Conservation (phyloP, 2,113 vertebrate genomes). For the Lepisosteus oculatus region DNA sequence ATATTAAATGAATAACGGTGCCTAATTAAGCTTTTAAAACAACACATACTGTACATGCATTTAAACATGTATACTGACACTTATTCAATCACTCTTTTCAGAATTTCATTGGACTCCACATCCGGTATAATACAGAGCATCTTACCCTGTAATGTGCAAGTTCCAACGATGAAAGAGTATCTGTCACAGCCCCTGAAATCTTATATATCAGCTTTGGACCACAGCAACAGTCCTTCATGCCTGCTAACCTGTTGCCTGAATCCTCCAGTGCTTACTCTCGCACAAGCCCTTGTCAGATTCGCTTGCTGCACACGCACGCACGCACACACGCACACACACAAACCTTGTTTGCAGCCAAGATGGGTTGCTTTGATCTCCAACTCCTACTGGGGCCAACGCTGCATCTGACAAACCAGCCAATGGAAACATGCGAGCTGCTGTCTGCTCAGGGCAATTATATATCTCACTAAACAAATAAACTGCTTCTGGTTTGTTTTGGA, state of each 20-base stretch:
- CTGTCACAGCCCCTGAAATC: neutral
- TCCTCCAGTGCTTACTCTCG: neutral
- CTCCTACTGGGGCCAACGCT: neutral
- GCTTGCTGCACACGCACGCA: neutral
- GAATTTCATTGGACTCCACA: no score
- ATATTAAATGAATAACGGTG: no score
- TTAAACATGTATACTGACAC: no score
- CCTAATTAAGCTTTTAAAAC: no score
- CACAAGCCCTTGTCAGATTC: neutral
- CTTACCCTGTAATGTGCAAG: conserved; percentile 12
- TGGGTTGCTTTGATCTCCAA: conserved; percentile 1
- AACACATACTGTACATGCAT: no score
- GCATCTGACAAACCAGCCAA: conserved; percentile 5
- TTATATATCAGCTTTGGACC: neutral
- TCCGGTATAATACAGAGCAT: neutral
- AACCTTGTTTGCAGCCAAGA: neutral
- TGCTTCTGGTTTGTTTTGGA: neutral
- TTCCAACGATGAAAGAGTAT: neutral
- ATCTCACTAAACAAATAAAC: neutral
- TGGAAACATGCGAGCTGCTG: neutral
- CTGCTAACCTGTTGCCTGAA: conserved; percentile 3
- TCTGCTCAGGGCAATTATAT: neutral
- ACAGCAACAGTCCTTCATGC: neutral
- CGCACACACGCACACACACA: conserved; percentile 7
- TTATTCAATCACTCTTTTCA: no score